A percentile compares a stretch with the other conserved stretches of the same genome.
Evolutionary conservation across 2,888 invertebrate genomes (phyloP).

Genomic region (Calliopum simillimum): DNA sequence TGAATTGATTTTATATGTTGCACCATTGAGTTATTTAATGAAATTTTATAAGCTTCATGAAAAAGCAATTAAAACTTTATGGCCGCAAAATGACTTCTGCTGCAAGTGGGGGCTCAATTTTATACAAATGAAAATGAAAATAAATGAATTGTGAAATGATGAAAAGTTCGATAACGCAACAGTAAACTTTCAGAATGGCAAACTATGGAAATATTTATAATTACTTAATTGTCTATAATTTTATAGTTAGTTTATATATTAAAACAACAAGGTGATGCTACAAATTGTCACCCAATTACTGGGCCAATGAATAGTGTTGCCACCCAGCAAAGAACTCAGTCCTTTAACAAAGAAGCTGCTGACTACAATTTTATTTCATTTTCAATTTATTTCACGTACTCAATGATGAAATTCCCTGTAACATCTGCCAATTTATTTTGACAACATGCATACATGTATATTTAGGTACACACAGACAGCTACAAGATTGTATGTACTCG

Average conservation of each 20-base stretch:
- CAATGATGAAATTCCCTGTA: constrained; percentile 63
- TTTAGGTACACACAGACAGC: not conserved
- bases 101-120: constrained; percentile 21
- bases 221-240: too few relatives aligned
- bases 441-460: constrained; percentile 8
- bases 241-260: too few relatives aligned
- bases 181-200: not conserved
- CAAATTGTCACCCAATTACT: not conserved
- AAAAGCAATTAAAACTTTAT: constrained; percentile 20
- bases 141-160: constrained; percentile 45
- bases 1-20: too few relatives aligned
- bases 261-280: too few relatives aligned
- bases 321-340: too few relatives aligned
- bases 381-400: constrained; percentile 61
- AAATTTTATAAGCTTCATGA: not conserved
- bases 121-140: constrained; percentile 41
- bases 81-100: not conserved
- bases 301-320: not conserved
- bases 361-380: constrained; percentile 46
- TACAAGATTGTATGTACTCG: too few relatives aligned
- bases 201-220: not conserved
- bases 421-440: constrained; percentile 43
- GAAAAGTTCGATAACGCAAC: constrained; percentile 3
- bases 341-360: too few relatives aligned
- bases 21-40: too few relatives aligned